A percentile compares a stretch with the other conserved stretches of the same genome.
These are phyloP conservation scores for Chaenogobius annularis DNA, from an alignment of 2,113 vertebrate genomes.

Conservation along the genomic window DNA sequence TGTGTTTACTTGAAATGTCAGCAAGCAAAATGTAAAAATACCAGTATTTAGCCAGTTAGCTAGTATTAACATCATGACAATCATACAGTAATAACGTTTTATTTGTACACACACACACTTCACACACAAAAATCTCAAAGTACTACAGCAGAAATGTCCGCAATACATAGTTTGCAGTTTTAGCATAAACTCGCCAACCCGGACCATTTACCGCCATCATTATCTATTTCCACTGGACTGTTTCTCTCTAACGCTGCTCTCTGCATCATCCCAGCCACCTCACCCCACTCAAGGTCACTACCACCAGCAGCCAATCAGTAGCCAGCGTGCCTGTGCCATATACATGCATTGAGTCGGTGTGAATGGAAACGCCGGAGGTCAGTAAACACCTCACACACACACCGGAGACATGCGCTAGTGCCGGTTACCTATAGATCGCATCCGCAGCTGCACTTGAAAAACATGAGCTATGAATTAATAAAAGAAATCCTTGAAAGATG, in stretches of 20 bases:
- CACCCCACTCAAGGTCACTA: background rate
- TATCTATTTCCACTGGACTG: background rate
- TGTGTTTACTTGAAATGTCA: too few relatives aligned
- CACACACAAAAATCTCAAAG: too few relatives aligned
- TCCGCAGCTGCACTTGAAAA: background rate
- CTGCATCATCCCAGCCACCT: background rate
- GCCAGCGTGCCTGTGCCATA: background rate
- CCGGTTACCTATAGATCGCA: background rate
- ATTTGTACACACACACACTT: too few relatives aligned
- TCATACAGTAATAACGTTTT: too few relatives aligned
- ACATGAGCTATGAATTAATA: background rate
- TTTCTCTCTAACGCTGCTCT: background rate
- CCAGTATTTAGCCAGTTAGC: too few relatives aligned
- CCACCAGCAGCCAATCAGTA: background rate
- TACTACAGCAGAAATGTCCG: too few relatives aligned
- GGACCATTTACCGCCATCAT: background rate
- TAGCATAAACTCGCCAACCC: background rate
- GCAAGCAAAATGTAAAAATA: too few relatives aligned
- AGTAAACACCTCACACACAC: slow-evolving; percentile 1
- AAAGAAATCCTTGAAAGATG: slow-evolving; percentile 1
- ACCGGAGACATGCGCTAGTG: background rate
- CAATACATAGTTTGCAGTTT: too few relatives aligned
- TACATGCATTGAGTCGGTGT: background rate
- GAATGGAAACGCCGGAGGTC: slow-evolving; percentile 3
- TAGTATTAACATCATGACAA: too few relatives aligned